Evolutionary conservation across 1,140 invertebrate species (phyloP).

Genomic region (Drosophila nebulosa): DNA sequence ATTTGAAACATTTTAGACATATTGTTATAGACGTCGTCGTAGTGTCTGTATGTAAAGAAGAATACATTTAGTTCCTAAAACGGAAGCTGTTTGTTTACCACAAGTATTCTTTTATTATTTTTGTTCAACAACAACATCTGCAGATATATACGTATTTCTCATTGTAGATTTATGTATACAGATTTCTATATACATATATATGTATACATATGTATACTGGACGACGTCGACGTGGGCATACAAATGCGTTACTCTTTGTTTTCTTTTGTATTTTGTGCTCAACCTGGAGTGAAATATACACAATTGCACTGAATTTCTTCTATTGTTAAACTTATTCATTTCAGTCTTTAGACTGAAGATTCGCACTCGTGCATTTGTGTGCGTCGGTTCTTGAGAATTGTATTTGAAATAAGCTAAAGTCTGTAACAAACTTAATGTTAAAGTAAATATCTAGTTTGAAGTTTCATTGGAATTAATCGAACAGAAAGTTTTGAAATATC

Average conservation of each 20-base stretch:
- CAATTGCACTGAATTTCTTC: constrained; percentile 14
- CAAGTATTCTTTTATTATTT: constrained; percentile 6
- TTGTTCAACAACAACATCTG: constrained; percentile 4
- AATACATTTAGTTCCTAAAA: constrained; percentile 8
- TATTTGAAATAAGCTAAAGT: not conserved
- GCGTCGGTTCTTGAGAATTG: not conserved
- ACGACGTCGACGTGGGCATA: constrained; percentile 1
- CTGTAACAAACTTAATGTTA: not conserved
- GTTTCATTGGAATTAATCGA: not conserved
- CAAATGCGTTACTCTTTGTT: constrained; percentile 17
- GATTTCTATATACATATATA: constrained; percentile 3
- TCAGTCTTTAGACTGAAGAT: constrained; percentile 6
- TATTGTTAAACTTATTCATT: constrained; percentile 15
- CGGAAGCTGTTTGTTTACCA: constrained; percentile 10
- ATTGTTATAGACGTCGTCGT: not conserved
- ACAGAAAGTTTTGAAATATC: not conserved
- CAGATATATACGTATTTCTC: constrained; percentile 4
- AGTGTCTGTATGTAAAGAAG: not conserved
- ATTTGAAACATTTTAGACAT: not conserved
- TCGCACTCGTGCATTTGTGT: not conserved
- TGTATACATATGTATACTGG: not conserved
- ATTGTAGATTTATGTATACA: constrained; percentile 13
- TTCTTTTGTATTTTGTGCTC: constrained; percentile 4
- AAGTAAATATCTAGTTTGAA: not conserved
- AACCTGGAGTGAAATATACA: constrained; percentile 4